Percentiles rank a stretch among this genome's conserved stretches.
These are phyloP conservation scores for Alectura lathami DNA, from an alignment of 2,113 vertebrate species.

Conservation along the genomic window DNA sequence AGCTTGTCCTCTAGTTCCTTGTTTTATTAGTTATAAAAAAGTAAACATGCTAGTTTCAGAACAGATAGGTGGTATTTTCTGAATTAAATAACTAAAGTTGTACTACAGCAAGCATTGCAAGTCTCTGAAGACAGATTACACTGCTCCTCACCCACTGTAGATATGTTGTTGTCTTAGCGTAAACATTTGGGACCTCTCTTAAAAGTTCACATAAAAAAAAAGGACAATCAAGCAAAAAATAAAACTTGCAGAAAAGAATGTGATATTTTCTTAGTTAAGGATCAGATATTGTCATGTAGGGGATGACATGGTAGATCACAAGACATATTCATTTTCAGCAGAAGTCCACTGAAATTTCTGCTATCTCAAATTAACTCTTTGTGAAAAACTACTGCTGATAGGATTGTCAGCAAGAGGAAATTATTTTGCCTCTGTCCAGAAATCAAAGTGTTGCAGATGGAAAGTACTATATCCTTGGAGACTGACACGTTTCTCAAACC, in stretches of 20 bases:
- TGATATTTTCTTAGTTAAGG: not conserved
- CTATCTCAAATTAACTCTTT: not conserved
- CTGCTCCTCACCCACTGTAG: not conserved
- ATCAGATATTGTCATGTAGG: not conserved
- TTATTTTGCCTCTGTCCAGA: not conserved
- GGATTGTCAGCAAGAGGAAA: constrained; percentile 39
- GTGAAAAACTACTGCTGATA: constrained; percentile 36
- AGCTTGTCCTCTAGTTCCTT: not conserved
- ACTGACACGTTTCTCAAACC: not conserved
- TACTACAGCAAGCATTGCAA: not conserved
- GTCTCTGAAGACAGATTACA: not conserved
- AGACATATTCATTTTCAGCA: not conserved
- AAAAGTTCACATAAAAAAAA: not conserved
- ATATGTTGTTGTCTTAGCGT: not conserved
- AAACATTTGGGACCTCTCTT: not conserved
- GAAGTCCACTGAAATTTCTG: not conserved
- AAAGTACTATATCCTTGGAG: not conserved
- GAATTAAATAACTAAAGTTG: not conserved
- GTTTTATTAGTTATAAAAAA: not conserved
- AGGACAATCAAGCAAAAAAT: not conserved
- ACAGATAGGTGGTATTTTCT: not conserved
- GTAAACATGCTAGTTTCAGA: not conserved
- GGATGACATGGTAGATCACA: not conserved
- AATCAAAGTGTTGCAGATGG: not conserved
- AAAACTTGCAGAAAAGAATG: not conserved